These are phyloP conservation scores for Leptinotarsa texana DNA, from an alignment of 1,140 invertebrate genomes.

Conservation along the genomic window DNA sequence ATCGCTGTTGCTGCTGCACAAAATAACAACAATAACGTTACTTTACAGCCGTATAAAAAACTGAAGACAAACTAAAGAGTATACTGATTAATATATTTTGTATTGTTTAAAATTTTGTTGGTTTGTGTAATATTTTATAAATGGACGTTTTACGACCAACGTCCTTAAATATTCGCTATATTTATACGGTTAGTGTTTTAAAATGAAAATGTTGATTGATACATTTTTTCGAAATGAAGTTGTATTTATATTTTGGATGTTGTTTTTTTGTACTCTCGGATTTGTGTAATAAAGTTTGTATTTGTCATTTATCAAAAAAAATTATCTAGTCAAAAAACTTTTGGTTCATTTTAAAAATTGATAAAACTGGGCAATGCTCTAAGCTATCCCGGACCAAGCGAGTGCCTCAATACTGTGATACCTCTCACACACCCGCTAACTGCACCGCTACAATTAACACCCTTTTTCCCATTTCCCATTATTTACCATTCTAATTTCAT, in stretches of 20 bases:
- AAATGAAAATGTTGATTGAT: not conserved
- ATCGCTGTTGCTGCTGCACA: constrained; percentile 47
- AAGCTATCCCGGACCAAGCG: constrained; percentile 49
- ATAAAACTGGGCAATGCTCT: constrained; percentile 33
- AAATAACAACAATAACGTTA: constrained; percentile 63
- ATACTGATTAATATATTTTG: constrained; percentile 18
- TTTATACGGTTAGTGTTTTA: constrained; percentile 22
- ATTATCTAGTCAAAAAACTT: constrained; percentile 37
- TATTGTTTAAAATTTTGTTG: constrained; percentile 30
- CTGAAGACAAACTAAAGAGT: constrained; percentile 79
- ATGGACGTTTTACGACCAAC: not conserved
- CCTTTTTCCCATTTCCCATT: constrained; percentile 33
- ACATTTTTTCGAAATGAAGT: constrained; percentile 1
- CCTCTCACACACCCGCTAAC: constrained; percentile 50
- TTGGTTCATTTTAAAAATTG: constrained; percentile 31
- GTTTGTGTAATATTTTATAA: constrained; percentile 40
- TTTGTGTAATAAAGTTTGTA: constrained; percentile 7
- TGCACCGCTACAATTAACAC: constrained; percentile 46
- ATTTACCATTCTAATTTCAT: constrained; percentile 20
- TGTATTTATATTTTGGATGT: constrained; percentile 7
- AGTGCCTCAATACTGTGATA: constrained; percentile 56
- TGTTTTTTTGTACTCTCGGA: constrained; percentile 16
- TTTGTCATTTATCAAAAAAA: constrained; percentile 23
- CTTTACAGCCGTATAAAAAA: constrained; percentile 81
- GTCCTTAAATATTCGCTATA: constrained; percentile 2